Conservation (phyloP, 1,140 invertebrate species). For the Anthonomus grandis region DNA sequence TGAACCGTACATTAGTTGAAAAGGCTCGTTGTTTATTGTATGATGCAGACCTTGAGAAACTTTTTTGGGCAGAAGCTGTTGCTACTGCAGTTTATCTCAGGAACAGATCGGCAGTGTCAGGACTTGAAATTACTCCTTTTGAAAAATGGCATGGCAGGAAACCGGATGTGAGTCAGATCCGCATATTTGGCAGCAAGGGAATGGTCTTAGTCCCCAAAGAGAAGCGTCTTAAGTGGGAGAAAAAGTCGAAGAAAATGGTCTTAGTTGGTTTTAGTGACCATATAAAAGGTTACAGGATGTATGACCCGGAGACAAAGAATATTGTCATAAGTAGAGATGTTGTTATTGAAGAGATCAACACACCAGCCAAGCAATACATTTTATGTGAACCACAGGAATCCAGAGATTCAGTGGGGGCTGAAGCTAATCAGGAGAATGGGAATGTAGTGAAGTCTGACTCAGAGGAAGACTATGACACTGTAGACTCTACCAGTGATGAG, state of each 20-base stretch:
- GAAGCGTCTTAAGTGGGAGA: slow-evolving; percentile 34
- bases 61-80: slow-evolving; percentile 49
- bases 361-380: too few relatives aligned
- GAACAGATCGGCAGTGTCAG: slow-evolving; percentile 42
- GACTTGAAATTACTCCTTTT: slow-evolving; percentile 34
- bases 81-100: slow-evolving; percentile 49
- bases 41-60: slow-evolving; percentile 38
- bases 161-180: slow-evolving; percentile 37
- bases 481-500: not conserved
- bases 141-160: slow-evolving; percentile 35
- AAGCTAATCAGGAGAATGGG: not conserved
- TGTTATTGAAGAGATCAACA: slow-evolving; percentile 37
- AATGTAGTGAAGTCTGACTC: not conserved
- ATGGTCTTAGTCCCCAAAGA: slow-evolving; percentile 42
- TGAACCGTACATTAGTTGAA: slow-evolving; percentile 47
- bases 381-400: not conserved
- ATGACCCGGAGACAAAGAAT: slow-evolving; percentile 35
- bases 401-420: not conserved
- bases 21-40: slow-evolving; percentile 45
- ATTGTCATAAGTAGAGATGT: slow-evolving; percentile 40
- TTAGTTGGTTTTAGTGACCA: slow-evolving; percentile 31
- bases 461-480: not conserved
- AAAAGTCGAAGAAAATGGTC: slow-evolving; percentile 34
- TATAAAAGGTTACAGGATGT: slow-evolving; percentile 30
- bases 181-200: slow-evolving; percentile 41